Evolutionary conservation across 1,140 invertebrate species (phyloP), one percentile per base, ranked within the genome.

Genomic region (Alviniconcha marisindica): DNA sequence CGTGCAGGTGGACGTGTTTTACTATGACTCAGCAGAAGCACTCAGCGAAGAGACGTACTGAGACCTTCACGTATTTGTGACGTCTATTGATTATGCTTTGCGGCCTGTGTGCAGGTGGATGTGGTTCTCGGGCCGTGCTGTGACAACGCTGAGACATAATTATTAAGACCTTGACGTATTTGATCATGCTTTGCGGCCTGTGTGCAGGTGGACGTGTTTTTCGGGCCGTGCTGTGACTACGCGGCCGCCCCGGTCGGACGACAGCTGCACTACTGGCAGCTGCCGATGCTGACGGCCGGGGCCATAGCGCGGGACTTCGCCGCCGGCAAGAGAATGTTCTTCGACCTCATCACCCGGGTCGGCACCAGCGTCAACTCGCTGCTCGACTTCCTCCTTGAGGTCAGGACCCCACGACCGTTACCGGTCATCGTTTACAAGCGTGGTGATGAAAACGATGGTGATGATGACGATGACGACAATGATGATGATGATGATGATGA

Each of bases 171-270:
- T 21, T 51, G 21, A 51, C 28, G 0, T 60, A 7, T 7, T n/a
- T n/a, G 18, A n/a, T 60, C 14, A n/a, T n/a, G n/a, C n/a, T n/a
- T n/a, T n/a, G n/a, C n/a, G n/a, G n/a, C n/a, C n/a, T n/a, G n/a
- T 12, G 33, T 40, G 1, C 78, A 80, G 78, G 78, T 77, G 24
- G 24, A 74, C 48, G 69, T 93, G 96, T 96, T 1, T 90, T 95
- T 98, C 88, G 97, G 97, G 0, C 96, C 97, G 0, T 95, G 97
- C 12, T 98, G 97, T 93, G 97, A 97, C 87, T 98, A 97, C 56
- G 97, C 97, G 0, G 95, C 98, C 74, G 97, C 97, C 0, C 97
- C 97, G 0, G 96, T 98, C 4, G 96, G 96, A 0, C 94, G 97
- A 28, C 98, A 98, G 91, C 95, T 96, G 1, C 60, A 83, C 60